These are phyloP conservation scores for Decapterus maruadsi DNA, from an alignment of 2,797 vertebrate species.

Conservation along the genomic window DNA sequence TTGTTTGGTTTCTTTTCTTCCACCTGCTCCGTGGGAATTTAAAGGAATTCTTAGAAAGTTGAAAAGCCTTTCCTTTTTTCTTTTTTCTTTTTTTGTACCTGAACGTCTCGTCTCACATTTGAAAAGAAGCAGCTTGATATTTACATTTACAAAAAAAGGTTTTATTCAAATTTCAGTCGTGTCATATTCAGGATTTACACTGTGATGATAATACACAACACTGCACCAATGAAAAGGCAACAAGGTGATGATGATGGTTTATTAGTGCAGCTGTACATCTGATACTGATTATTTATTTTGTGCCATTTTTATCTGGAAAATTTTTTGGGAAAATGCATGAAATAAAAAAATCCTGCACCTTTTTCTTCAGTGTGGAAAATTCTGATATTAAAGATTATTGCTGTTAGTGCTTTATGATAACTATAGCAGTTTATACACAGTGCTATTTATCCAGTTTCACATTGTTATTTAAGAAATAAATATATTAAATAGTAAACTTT, in stretches of 20 bases:
- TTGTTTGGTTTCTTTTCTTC: neutral
- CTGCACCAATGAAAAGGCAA: too few species aligned
- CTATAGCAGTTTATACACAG: too few species aligned
- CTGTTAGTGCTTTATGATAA: too few species aligned
- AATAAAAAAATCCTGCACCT: neutral
- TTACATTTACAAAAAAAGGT: constrained; percentile 3
- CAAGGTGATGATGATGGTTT: neutral
- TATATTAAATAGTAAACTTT: too few species aligned
- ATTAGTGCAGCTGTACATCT: neutral
- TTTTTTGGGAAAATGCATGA: neutral
- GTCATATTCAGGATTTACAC: constrained; percentile 28
- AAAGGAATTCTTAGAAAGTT: neutral
- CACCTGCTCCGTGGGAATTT: neutral
- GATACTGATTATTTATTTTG: neutral
- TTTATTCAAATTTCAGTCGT: constrained; percentile 46
- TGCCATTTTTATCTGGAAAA: neutral
- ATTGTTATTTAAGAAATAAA: too few species aligned
- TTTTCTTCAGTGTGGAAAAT: neutral
- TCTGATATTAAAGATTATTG: too few species aligned
- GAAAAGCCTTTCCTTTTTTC: neutral
- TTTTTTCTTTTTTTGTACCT: neutral
- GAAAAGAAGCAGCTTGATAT: neutral
- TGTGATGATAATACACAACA: neutral
- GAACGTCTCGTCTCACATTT: neutral
- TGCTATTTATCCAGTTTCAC: too few species aligned